Evolutionary conservation across 2,888 invertebrate genomes (phyloP).

Genomic region (Pheosia gnoma): DNA sequence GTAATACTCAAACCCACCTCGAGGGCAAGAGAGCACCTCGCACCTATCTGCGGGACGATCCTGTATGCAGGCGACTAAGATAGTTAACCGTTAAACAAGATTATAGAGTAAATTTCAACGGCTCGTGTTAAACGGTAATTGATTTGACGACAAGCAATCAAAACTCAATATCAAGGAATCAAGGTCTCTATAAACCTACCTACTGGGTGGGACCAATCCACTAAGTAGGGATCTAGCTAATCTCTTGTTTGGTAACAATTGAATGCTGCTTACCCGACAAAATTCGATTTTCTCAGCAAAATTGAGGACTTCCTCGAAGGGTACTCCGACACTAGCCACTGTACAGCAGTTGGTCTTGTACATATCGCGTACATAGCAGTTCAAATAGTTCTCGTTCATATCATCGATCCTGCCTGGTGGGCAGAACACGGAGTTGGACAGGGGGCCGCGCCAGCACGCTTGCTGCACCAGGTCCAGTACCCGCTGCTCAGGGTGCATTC

Average conservation of each 20-base stretch:
- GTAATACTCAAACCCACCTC: slow-evolving; percentile 57
- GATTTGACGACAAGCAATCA: too few species aligned
- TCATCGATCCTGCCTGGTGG: slow-evolving; percentile 47
- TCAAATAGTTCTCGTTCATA: slow-evolving; percentile 48
- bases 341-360: slow-evolving; percentile 56
- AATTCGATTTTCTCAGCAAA: slow-evolving; percentile 58
- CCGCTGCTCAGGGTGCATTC: slow-evolving; percentile 53
- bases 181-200: too few species aligned
- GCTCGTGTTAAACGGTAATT: too few species aligned
- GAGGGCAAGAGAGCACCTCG: slow-evolving; percentile 40
- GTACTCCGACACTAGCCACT: slow-evolving; percentile 62
- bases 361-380: slow-evolving; percentile 43
- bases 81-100: neutral
- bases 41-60: slow-evolving; percentile 34
- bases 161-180: too few species aligned
- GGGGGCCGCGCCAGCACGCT: slow-evolving; percentile 64
- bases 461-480: slow-evolving; percentile 65
- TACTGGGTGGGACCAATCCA: too few species aligned
- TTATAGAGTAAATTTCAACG: neutral
- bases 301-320: slow-evolving; percentile 64
- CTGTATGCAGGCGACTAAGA: slow-evolving; percentile 30
- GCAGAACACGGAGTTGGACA: slow-evolving; percentile 67
- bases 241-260: too few species aligned
- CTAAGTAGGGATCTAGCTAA: too few species aligned
- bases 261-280: slow-evolving; percentile 36